Conservation (phyloP, 2,888 invertebrate genomes). For the Lingula anatina region DNA sequence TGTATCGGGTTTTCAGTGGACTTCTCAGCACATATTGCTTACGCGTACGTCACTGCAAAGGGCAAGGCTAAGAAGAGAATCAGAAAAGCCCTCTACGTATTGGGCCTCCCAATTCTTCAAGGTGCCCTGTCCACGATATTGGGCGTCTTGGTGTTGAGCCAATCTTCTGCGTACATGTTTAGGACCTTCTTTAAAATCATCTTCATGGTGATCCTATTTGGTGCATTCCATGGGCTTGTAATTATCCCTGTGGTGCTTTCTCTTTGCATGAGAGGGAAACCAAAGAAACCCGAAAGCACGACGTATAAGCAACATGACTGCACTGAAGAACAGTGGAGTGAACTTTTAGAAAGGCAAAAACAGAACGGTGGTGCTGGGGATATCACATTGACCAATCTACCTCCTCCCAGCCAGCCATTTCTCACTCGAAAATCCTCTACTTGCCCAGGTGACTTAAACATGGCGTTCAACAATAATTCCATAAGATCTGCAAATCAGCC, state of each 20-base stretch:
- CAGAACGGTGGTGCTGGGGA: no score
- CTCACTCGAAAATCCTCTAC: no score
- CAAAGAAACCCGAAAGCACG: neutral
- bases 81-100: neutral
- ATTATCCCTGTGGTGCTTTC: conserved; percentile 63
- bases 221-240: conserved; percentile 87
- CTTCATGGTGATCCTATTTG: conserved; percentile 88
- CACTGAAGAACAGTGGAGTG: no score
- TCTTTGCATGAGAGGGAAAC: neutral
- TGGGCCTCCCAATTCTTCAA: neutral
- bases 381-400: no score
- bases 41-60: neutral
- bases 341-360: no score
- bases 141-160: neutral
- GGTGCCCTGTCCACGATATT: neutral
- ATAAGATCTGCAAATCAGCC: no score
- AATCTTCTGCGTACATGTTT: neutral
- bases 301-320: no score
- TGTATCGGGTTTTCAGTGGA: neutral
- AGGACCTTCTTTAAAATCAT: conserved; percentile 81
- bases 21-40: neutral
- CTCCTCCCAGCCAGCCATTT: no score
- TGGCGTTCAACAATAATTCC: no score
- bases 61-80: neutral
- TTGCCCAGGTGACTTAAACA: no score